Evolutionary conservation across 2,888 invertebrate species (phyloP), one percentile per base, ranked within the genome.

Genomic region (Pyrocoelia pectoralis): DNA sequence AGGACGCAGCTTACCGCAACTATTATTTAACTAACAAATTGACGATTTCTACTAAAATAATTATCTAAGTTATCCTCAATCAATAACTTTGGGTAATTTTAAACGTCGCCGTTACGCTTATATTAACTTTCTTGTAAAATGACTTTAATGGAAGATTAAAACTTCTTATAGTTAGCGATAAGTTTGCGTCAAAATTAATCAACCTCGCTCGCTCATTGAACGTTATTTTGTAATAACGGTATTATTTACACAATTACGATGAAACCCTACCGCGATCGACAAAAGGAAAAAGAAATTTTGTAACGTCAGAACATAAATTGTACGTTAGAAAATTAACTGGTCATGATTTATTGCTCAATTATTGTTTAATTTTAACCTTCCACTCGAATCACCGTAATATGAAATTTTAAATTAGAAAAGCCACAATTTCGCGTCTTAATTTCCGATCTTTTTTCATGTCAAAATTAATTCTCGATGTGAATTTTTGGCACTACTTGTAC

Each of bases 271-370:
- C 38, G 10, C 28, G 46, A 19, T 24, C 28, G 38, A 12, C 10
- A 28, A 33, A 38, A 17, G 17, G 18, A 54, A 54, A 28, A 43
- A 46, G 19, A 14, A 40, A 57, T 41, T n/a, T 46, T 17, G 46
- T 18, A 13, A 9, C 51, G 10, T 28, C 56, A 28, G 48, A 24
- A 38, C 14, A 61, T 56, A 56, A 56, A 61, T 61, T 56, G 51
- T 50, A 33, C 18, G 56, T 41, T 29, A 33, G 48, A 50, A 61
- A 61, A 61, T 56, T 61, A 61, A 61, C 46, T 40, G 48, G 48
- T 29, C 40, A 61, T 56, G 52, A 61, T 56, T 56, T 61, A 61
- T 61, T 52, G 33, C 52, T 17, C 48, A 61, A 61, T 61, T 56
- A 61, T 61, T 51, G 28, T 56, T 56, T 56, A 61, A 59, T 59